phyloP scores from a whole-genome alignment of 2,797 vertebrate genomes.

The Coregonus sp. region DNA sequence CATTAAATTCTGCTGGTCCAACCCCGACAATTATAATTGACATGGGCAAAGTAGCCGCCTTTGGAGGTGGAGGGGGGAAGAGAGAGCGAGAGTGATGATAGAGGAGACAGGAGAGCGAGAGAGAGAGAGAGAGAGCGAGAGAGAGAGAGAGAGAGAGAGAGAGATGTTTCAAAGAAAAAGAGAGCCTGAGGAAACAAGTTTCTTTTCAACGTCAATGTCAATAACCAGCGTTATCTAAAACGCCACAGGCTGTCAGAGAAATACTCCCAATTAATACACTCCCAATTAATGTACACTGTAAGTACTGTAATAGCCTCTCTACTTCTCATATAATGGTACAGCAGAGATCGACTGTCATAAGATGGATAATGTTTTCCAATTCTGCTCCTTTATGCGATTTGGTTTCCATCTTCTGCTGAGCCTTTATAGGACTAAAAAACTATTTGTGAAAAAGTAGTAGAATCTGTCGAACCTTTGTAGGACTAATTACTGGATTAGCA shows the following conservation, averaged over 20 bases:
- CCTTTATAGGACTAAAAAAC: background rate
- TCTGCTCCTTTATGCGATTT: slow-evolving; percentile 1
- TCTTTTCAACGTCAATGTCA: slow-evolving; percentile 7
- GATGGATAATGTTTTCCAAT: slow-evolving; percentile 10
- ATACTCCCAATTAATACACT: slow-evolving; percentile 19
- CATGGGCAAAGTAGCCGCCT: slow-evolving; percentile 92
- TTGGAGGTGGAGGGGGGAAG: slow-evolving; percentile 5
- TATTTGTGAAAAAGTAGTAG: too few species aligned
- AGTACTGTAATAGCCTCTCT: slow-evolving; percentile 20
- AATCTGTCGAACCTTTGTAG: background rate
- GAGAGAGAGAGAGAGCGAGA: too few species aligned
- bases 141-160: too few species aligned
- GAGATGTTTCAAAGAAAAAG: too few species aligned
- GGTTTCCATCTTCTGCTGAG: slow-evolving; percentile 17
- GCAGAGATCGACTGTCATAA: slow-evolving; percentile 14
- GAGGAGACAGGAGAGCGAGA: background rate
- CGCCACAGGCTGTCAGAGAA: slow-evolving; percentile 28
- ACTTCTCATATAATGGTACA: background rate
- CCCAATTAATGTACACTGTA: slow-evolving; percentile 4
- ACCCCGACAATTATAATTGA: slow-evolving; percentile 98
- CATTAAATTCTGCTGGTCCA: slow-evolving; percentile 96
- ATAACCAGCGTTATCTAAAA: slow-evolving; percentile 47
- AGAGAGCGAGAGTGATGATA: slow-evolving; percentile 5
- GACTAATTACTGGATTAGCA: background rate
- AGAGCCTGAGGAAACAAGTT: slow-evolving; percentile 32